Evolutionary conservation across 2,113 vertebrate genomes (phyloP).

Genomic region (Ploceus nigricollis): DNA sequence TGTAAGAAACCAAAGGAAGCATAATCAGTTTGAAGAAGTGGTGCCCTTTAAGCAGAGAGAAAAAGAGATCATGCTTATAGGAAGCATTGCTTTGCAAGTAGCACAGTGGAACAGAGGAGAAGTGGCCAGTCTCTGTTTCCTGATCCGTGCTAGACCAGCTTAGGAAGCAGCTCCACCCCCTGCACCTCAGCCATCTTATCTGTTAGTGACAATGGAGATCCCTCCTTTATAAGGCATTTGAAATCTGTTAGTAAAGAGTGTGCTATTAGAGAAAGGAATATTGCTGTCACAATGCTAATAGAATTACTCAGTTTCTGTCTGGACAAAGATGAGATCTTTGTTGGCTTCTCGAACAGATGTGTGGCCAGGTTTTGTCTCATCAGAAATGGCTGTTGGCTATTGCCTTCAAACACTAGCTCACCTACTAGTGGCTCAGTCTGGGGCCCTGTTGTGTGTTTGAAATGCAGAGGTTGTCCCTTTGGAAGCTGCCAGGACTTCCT

Average conservation of each 20-base stretch:
- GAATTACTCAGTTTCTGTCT: background rate
- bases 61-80: background rate
- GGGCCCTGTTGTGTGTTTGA: background rate
- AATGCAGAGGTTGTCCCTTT: background rate
- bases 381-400: background rate
- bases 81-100: background rate
- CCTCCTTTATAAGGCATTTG: background rate
- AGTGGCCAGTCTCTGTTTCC: background rate
- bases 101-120: background rate
- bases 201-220: background rate
- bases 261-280: background rate
- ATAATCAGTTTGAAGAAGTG: background rate
- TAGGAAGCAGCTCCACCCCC: background rate
- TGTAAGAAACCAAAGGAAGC: background rate
- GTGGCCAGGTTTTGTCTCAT: background rate
- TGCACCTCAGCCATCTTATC: background rate
- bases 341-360: background rate
- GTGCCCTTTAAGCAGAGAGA: background rate
- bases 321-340: background rate
- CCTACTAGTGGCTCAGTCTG: background rate
- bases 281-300: background rate
- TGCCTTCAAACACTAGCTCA: background rate
- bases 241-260: background rate
- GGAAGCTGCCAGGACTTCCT: background rate
- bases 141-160: background rate